Evolutionary conservation across 2,113 vertebrate genomes (phyloP).

Genomic region (Manacus vitellinus): DNA sequence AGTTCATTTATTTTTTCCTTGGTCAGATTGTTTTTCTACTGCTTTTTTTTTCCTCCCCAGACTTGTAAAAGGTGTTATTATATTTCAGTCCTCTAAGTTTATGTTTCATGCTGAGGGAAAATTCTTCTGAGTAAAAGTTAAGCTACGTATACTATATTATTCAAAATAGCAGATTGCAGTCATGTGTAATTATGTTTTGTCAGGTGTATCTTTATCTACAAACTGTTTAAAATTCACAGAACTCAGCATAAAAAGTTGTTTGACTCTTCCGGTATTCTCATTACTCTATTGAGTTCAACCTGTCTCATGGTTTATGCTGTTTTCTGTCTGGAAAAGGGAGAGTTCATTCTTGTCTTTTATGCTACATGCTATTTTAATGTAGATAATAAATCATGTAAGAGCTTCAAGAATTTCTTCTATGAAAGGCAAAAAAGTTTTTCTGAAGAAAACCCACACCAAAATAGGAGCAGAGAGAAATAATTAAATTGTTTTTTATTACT

Average conservation of each 20-base stretch:
- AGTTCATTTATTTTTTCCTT: not conserved
- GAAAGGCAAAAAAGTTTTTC: not conserved
- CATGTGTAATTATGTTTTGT: constrained; percentile 14
- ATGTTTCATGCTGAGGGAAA: not conserved
- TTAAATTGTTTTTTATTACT: not conserved
- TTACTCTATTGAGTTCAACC: not conserved
- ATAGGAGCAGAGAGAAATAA: not conserved
- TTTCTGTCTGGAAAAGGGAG: not conserved
- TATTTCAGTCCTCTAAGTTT: not conserved
- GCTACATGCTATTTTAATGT: not conserved
- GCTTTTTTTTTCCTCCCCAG: not conserved
- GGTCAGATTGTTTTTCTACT: not conserved
- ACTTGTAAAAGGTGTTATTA: not conserved
- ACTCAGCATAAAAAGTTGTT: not conserved
- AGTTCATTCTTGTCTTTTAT: not conserved
- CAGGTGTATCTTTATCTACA: not conserved
- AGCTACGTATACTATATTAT: not conserved
- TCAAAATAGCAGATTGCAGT: not conserved
- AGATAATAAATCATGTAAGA: not conserved
- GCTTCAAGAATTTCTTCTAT: not conserved
- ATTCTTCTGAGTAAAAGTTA: constrained; percentile 20
- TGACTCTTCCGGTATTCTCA: not conserved
- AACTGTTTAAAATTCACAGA: not conserved
- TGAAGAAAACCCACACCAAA: not conserved
- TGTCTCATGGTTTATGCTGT: not conserved